phyloP scores from a whole-genome alignment of 2,113 vertebrate genomes.

The Asarcornis scutulata region DNA sequence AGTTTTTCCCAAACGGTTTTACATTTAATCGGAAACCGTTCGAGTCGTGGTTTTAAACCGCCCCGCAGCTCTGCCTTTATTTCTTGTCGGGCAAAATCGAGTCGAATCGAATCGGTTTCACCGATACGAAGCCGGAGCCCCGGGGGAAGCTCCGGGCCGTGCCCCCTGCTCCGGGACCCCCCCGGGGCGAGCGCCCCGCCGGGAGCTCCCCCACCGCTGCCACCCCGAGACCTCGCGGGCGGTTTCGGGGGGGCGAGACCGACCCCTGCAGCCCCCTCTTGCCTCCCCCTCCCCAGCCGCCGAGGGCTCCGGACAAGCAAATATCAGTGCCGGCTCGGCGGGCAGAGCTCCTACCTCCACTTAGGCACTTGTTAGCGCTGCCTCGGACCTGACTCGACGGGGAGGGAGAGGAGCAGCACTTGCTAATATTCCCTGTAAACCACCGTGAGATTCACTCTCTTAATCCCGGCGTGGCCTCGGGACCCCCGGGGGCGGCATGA shows the following conservation, averaged over 20 bases:
- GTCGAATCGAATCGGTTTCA: background rate
- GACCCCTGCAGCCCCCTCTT: background rate
- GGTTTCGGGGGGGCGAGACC: background rate
- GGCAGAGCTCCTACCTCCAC: background rate
- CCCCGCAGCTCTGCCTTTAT: background rate
- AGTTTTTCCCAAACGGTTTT: background rate
- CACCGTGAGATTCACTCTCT: background rate
- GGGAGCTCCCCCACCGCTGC: background rate
- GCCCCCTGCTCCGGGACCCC: background rate
- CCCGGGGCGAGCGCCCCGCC: background rate
- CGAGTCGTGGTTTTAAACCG: background rate
- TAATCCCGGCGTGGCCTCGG: background rate
- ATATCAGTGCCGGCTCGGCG: background rate
- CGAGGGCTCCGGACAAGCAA: background rate
- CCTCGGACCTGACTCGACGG: constrained; percentile 1
- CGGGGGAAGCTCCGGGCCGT: background rate
- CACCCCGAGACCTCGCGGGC: background rate
- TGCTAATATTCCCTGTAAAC: background rate
- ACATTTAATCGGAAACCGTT: background rate
- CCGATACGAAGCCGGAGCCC: background rate
- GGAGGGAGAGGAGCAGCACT: background rate
- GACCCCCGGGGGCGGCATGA: background rate
- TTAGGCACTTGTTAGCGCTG: background rate
- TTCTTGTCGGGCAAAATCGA: background rate
- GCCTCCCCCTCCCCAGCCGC: background rate